Evolutionary conservation across 2,113 vertebrate species (phyloP), one percentile per base, ranked within the genome.

Genomic region (Chaetops frenatus): DNA sequence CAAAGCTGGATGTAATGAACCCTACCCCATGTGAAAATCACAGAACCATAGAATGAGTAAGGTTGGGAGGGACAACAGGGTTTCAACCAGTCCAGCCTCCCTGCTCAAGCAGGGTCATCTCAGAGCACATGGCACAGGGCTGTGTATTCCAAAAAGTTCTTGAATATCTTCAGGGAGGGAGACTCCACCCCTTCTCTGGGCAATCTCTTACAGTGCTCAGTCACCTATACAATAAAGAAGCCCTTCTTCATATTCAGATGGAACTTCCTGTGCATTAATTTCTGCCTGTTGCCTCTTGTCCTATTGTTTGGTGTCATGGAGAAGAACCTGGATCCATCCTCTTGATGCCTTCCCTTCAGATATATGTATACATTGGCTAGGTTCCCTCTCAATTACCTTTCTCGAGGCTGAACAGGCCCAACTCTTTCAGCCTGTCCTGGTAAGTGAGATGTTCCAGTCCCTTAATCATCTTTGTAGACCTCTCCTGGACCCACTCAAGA

Each of bases 391-490:
- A 45, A 4, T 70, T 28, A 4, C 23, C n/a, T 47, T 35, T 62
- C 65, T 29, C 38, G 13, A 54, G 20, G 40, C 47, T 62, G 40
- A 61, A 62, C 56, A 62, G 56, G 40, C 24, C 29, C 29, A 35
- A 4, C 6, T 70, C 29, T n/a, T 51, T 62, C 47, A 79, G 56
- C 10, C 28, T 61, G 47, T 53, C 54, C 19, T 61, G 0, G 0
- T 36, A 24, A 58, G 31, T 5, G 38, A 69, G 47, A 40, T 47
- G n/a, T 47, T 62, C 16, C 29, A 40, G 29, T 21, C 29, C 20
- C n/a, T 48, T 24, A 40, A 38, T 29, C 56, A n/a, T 29, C 38
- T 47, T 40, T 24, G 24, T 20, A 47, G 47, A 12, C 10, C 12
- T 45, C n/a, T 62, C 16, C 48, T 67, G 14, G 22, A 51, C 16